Evolutionary conservation across 2,888 invertebrate species (phyloP).

Genomic region (Micropterix aruncella): DNA sequence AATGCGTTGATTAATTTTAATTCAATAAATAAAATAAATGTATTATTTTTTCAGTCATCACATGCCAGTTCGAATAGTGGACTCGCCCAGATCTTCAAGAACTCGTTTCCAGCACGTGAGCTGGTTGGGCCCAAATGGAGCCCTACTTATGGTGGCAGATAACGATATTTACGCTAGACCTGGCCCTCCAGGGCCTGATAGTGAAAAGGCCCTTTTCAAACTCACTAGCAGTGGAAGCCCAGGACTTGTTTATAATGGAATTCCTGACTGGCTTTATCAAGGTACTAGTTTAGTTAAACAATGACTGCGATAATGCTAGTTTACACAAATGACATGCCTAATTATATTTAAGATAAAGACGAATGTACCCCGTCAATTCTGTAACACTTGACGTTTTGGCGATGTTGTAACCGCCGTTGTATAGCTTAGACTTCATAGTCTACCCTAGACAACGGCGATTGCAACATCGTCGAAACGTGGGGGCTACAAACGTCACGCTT

Average conservation of each 20-base stretch:
- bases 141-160: constrained; percentile 66
- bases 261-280: constrained; percentile 96
- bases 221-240: constrained; percentile 65
- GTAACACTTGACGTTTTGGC: too few species aligned
- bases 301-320: too few species aligned
- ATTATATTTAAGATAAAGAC: too few species aligned
- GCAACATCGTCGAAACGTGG: too few species aligned
- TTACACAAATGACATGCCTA: too few species aligned
- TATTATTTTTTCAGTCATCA: constrained; percentile 48
- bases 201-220: constrained; percentile 46
- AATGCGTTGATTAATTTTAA: background rate
- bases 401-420: too few species aligned
- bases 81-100: constrained; percentile 50
- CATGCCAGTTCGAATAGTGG: constrained; percentile 70
- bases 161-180: constrained; percentile 81
- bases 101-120: constrained; percentile 71
- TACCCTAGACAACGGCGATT: too few species aligned
- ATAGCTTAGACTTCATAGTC: too few species aligned
- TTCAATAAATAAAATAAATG: constrained; percentile 1
- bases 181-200: constrained; percentile 48
- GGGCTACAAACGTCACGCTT: too few species aligned
- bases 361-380: too few species aligned
- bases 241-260: constrained; percentile 80
- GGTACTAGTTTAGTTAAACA: too few species aligned
- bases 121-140: constrained; percentile 69